phyloP scores from a whole-genome alignment of 2,888 invertebrate species.

The Caradrina kadenii region DNA sequence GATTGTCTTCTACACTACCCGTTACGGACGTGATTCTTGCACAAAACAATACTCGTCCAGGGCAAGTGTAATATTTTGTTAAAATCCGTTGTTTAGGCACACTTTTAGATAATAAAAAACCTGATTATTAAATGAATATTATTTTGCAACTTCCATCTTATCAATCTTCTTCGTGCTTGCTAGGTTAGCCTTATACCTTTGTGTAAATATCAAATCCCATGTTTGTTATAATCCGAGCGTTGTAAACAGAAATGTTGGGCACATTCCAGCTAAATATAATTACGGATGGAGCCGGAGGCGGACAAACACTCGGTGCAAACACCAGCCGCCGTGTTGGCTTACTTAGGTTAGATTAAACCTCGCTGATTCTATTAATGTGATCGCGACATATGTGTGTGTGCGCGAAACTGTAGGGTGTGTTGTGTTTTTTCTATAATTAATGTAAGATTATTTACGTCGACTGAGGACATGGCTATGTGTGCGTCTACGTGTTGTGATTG shows the following conservation, averaged over 20 bases:
- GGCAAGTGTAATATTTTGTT: too few relatives aligned
- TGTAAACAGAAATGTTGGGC: constrained; percentile 34
- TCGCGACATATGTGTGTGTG: constrained; percentile 1
- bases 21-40: too few relatives aligned
- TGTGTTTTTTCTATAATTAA: constrained; percentile 13
- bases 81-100: too few relatives aligned
- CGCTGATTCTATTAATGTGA: constrained; percentile 42
- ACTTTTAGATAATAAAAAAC: too few relatives aligned
- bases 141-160: neutral
- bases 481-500: neutral
- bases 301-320: constrained; percentile 45
- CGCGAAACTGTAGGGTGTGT: neutral
- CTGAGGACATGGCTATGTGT: neutral
- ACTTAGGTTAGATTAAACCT: constrained; percentile 52
- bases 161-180: neutral
- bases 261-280: constrained; percentile 49
- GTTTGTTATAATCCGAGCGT: constrained; percentile 13
- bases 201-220: constrained; percentile 29
- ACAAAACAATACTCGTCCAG: too few relatives aligned
- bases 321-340: constrained; percentile 30
- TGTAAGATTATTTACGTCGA: constrained; percentile 9
- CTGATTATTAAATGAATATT: neutral
- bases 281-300: constrained; percentile 24
- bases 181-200: neutral
- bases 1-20: too few relatives aligned